Evolutionary conservation across 1,140 invertebrate genomes (phyloP).

Genomic region (Drosophila subpulchrella): DNA sequence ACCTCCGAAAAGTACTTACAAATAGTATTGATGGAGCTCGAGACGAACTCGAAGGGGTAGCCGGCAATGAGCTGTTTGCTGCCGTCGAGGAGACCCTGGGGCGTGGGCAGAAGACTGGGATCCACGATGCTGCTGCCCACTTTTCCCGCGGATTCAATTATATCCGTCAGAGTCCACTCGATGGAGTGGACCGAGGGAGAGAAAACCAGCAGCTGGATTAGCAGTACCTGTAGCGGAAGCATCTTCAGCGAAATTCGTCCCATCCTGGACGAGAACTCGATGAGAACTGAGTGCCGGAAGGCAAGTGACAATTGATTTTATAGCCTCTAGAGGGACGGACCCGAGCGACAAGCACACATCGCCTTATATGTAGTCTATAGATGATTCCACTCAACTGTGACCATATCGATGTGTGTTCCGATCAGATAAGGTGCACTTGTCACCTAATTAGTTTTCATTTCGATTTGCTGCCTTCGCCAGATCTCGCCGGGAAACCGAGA

Average conservation of each 20-base stretch:
- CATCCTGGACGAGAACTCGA: conserved; percentile 48
- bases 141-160: conserved; percentile 39
- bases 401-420: conserved; percentile 64
- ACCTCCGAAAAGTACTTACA: conserved; percentile 56
- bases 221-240: conserved; percentile 8
- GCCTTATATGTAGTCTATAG: conserved; percentile 12
- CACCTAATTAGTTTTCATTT: conserved; percentile 66
- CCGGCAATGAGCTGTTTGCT: conserved; percentile 76
- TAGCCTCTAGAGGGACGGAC: conserved; percentile 23
- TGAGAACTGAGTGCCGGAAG: conserved; percentile 64
- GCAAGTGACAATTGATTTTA: conserved; percentile 50
- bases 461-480: conserved; percentile 12
- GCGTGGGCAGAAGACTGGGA: conserved; percentile 67
- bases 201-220: conserved; percentile 4
- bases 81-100: conserved; percentile 62
- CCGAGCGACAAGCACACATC: neutral
- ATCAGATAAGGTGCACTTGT: conserved; percentile 79
- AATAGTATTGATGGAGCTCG: conserved; percentile 60
- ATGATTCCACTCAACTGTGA: conserved; percentile 35
- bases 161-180: conserved; percentile 53
- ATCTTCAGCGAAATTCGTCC: neutral
- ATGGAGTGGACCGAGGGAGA: conserved; percentile 3
- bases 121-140: conserved; percentile 53
- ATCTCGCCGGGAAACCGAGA: no score
- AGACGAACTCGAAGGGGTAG: conserved; percentile 76